Evolutionary conservation across 2,797 vertebrate genomes (phyloP).

Genomic region (Neosilurus mollespiculum): DNA sequence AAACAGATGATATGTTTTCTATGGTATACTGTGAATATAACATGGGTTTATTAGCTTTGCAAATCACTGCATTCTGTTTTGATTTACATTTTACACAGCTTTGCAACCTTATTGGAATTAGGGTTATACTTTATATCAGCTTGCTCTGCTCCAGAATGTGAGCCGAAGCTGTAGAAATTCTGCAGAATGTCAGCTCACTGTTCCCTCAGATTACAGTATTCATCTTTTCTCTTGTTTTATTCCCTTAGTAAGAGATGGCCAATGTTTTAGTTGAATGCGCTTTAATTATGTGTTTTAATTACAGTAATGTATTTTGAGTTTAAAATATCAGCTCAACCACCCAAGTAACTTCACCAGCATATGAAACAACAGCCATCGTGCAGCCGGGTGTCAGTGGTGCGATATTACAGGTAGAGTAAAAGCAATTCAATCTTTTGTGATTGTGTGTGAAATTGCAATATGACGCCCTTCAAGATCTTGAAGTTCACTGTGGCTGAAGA

Average conservation of each 20-base stretch:
- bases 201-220: slow-evolving; percentile 43
- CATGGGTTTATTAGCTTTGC: too few species aligned
- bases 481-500: slow-evolving; percentile 3
- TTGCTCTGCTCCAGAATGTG: slow-evolving; percentile 44
- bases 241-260: slow-evolving; percentile 2
- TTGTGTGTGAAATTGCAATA: slow-evolving; percentile 13
- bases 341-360: slow-evolving; percentile 8
- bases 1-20: too few species aligned
- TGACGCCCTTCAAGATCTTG: slow-evolving; percentile 5
- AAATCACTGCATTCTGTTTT: too few species aligned
- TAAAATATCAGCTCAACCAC: background rate
- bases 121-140: slow-evolving; percentile 6
- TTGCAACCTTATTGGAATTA: too few species aligned
- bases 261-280: slow-evolving; percentile 17
- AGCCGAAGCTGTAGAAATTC: slow-evolving; percentile 39
- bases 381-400: slow-evolving; percentile 2
- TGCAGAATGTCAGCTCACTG: slow-evolving; percentile 34
- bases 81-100: too few species aligned
- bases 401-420: slow-evolving; percentile 7
- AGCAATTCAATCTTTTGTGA: background rate
- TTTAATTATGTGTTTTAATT: slow-evolving; percentile 25
- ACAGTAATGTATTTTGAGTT: slow-evolving; percentile 7
- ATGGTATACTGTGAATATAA: too few species aligned
- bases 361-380: background rate
- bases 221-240: slow-evolving; percentile 36